Evolutionary conservation across 1,140 invertebrate genomes (phyloP).

Genomic region (Bombus polaris): DNA sequence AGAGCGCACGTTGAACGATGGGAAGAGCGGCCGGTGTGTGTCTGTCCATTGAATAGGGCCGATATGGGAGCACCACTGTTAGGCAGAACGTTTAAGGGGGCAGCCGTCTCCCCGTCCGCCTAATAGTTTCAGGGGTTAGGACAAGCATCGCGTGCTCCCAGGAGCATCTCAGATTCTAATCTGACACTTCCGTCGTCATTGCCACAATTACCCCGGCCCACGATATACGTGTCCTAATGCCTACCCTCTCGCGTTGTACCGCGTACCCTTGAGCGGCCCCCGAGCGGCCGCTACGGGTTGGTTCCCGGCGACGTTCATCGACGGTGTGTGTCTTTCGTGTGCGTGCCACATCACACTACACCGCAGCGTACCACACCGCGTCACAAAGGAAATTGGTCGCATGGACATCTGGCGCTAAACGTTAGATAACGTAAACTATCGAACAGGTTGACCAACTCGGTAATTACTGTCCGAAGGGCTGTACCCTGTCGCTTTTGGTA

Average conservation of each 20-base stretch:
- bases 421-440: slow-evolving; percentile 74
- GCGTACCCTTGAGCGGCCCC: slow-evolving; percentile 27
- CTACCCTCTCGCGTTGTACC: slow-evolving; percentile 40
- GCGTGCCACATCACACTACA: slow-evolving; percentile 3
- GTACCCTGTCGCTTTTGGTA: slow-evolving; percentile 9
- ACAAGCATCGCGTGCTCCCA: slow-evolving; percentile 74
- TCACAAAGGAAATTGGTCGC: slow-evolving; percentile 64
- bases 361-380: background rate
- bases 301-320: background rate
- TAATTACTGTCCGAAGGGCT: slow-evolving; percentile 64
- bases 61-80: slow-evolving; percentile 59
- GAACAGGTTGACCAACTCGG: slow-evolving; percentile 74
- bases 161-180: slow-evolving; percentile 80
- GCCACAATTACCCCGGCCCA: slow-evolving; percentile 72
- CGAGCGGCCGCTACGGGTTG: background rate
- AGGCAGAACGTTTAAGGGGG: slow-evolving; percentile 54
- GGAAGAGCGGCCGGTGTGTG: background rate
- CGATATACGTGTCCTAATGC: slow-evolving; percentile 65
- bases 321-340: slow-evolving; percentile 10
- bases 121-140: slow-evolving; percentile 70
- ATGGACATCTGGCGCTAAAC: slow-evolving; percentile 75
- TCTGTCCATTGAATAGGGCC: slow-evolving; percentile 22
- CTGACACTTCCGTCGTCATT: slow-evolving; percentile 76
- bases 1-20: background rate
- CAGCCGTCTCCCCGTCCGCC: slow-evolving; percentile 37